These are phyloP conservation scores for Acanthopleura granulata DNA, from an alignment of 2,888 invertebrate species.

Conservation along the genomic window DNA sequence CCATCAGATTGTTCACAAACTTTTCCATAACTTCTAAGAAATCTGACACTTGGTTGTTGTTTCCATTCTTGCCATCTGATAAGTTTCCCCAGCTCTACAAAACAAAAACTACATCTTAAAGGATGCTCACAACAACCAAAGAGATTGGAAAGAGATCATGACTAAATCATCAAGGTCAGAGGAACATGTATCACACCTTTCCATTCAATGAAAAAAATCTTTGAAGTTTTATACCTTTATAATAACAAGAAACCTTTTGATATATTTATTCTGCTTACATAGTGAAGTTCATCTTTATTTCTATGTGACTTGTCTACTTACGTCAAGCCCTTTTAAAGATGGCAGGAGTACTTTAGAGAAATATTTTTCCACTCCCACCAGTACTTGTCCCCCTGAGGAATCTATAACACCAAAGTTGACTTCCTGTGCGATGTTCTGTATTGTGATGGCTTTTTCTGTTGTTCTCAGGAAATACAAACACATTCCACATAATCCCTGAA, in stretches of 20 bases:
- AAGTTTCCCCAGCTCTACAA: conserved; percentile 65
- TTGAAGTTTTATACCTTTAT: no score
- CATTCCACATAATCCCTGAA: conserved; percentile 61
- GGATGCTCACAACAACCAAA: no score
- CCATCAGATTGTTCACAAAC: conserved; percentile 63
- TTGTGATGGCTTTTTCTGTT: conserved; percentile 61
- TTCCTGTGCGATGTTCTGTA: conserved; percentile 64
- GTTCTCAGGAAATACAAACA: conserved; percentile 66
- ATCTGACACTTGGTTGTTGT: conserved; percentile 63
- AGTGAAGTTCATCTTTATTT: no score
- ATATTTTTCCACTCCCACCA: conserved; percentile 88
- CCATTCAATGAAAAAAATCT: no score
- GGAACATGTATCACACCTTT: no score
- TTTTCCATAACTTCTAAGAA: conserved; percentile 68
- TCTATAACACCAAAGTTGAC: conserved; percentile 68
- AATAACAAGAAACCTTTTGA: no score
- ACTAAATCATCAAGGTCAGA: no score
- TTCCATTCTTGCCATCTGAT: conserved; percentile 45
- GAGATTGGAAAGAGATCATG: no score
- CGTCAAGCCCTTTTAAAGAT: conserved; percentile 73
- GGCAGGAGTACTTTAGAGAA: conserved; percentile 93
- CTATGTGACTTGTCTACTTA: conserved; percentile 27
- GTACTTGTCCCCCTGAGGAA: conserved; percentile 77
- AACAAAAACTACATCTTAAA: background rate
- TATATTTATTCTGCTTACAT: no score